Percentiles rank a stretch among this genome's conserved stretches.
These are phyloP conservation scores for Drosophila saltans DNA, from an alignment of 1,140 invertebrate genomes.

Conservation along the genomic window DNA sequence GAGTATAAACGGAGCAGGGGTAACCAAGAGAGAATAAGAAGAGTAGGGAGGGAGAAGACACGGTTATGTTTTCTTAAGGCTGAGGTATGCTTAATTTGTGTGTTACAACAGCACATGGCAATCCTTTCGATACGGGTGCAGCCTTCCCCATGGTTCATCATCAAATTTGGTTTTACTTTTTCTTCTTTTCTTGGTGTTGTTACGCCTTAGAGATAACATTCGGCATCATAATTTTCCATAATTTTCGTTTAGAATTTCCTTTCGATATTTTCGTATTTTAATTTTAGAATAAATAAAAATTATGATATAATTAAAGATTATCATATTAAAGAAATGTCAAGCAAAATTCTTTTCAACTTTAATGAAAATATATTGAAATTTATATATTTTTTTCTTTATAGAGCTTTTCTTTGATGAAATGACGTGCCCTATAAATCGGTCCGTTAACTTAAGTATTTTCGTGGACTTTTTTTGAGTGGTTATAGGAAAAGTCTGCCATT, in stretches of 20 bases:
- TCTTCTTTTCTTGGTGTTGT: background rate
- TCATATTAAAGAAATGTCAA: background rate
- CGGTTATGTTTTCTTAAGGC: slow-evolving; percentile 13
- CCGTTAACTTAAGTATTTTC: too few species aligned
- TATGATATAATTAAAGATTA: slow-evolving; percentile 1
- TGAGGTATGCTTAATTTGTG: slow-evolving; percentile 42
- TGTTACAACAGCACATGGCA: slow-evolving; percentile 44
- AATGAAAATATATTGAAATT: too few species aligned
- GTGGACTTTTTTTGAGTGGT: too few species aligned
- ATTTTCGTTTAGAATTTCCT: slow-evolving; percentile 36
- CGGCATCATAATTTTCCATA: slow-evolving; percentile 54
- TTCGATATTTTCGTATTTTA: slow-evolving; percentile 34
- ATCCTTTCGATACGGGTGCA: slow-evolving; percentile 59
- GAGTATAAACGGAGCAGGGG: too few species aligned
- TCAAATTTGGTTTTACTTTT: background rate
- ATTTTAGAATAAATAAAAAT: slow-evolving; percentile 21
- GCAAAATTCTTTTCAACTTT: background rate
- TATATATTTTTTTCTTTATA: too few species aligned
- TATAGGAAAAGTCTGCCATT: too few species aligned
- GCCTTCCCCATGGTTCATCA: slow-evolving; percentile 1
- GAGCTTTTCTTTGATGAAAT: too few species aligned
- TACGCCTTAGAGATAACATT: slow-evolving; percentile 39
- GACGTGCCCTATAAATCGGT: too few species aligned
- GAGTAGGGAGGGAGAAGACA: slow-evolving; percentile 33
- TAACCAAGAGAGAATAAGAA: background rate